phyloP scores from a whole-genome alignment of 2,888 invertebrate genomes.

The Sphinx pinastri region DNA sequence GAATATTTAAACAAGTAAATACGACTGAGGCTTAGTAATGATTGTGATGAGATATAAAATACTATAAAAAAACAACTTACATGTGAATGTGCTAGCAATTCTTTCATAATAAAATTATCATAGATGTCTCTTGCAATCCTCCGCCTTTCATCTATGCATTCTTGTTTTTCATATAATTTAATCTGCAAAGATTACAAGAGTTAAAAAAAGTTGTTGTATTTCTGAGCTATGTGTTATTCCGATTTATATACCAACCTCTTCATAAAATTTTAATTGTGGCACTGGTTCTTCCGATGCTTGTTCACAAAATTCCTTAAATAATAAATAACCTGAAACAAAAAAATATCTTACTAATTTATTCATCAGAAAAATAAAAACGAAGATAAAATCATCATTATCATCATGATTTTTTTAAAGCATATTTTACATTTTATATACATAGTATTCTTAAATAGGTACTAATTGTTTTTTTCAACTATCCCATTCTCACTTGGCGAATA shows the following conservation, averaged over 20 bases:
- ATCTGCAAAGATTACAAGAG: conserved; percentile 87
- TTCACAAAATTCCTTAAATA: conserved; percentile 99
- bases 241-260: conserved; percentile 90
- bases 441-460: too few relatives aligned
- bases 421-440: too few relatives aligned
- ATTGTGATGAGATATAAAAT: not conserved
- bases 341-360: not conserved
- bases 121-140: conserved; percentile 98
- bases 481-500: too few relatives aligned
- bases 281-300: conserved; percentile 97
- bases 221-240: not conserved
- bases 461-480: too few relatives aligned
- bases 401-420: too few relatives aligned
- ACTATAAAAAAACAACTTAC: conserved; percentile 85
- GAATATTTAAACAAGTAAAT: too few relatives aligned
- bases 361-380: not conserved
- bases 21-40: too few relatives aligned
- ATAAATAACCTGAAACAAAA: conserved; percentile 95
- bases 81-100: conserved; percentile 98
- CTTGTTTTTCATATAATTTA: conserved; percentile 98
- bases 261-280: conserved; percentile 99
- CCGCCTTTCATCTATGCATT: conserved; percentile 97
- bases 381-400: too few relatives aligned
- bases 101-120: conserved; percentile 99
- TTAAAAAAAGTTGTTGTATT: not conserved